A percentile compares a stretch with the other conserved stretches of the same genome.
Evolutionary conservation across 2,113 vertebrate genomes (phyloP).

Genomic region (Cathartes aura): DNA sequence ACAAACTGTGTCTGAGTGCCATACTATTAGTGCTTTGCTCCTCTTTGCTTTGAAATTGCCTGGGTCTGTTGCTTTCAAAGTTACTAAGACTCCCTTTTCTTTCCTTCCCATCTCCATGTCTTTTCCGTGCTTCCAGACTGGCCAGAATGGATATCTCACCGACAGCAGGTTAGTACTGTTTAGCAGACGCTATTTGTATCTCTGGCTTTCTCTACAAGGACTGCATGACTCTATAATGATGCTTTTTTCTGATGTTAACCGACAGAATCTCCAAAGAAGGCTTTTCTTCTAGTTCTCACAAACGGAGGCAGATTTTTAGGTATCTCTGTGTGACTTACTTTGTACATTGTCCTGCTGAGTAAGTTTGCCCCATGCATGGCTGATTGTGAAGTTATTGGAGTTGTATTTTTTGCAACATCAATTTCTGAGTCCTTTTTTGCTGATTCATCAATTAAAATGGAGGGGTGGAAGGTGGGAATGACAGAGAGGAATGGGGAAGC

Average conservation of each 20-base stretch:
- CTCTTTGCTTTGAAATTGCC: not conserved
- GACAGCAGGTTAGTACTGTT: slow-evolving; percentile 92
- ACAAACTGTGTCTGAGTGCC: not conserved
- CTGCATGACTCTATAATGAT: slow-evolving; percentile 49
- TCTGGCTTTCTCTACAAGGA: slow-evolving; percentile 34
- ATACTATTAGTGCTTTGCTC: not conserved
- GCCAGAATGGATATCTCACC: slow-evolving; percentile 96
- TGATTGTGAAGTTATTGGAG: slow-evolving; percentile 81
- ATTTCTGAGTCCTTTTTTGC: not conserved
- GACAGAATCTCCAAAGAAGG: slow-evolving; percentile 92
- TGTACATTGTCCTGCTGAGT: slow-evolving; percentile 79
- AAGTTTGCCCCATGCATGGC: slow-evolving; percentile 84
- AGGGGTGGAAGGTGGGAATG: not conserved
- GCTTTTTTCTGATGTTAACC: slow-evolving; percentile 84
- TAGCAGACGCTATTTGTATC: not conserved
- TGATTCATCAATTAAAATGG: not conserved
- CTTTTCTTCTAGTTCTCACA: slow-evolving; percentile 94
- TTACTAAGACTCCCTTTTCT: slow-evolving; percentile 67
- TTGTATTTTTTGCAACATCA: slow-evolving; percentile 65
- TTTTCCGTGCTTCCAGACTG: slow-evolving; percentile 82
- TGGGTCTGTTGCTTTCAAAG: not conserved
- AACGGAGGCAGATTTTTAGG: slow-evolving; percentile 95
- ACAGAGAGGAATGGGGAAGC: not conserved
- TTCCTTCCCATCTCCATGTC: slow-evolving; percentile 1
- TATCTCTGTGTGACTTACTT: slow-evolving; percentile 79